phyloP scores from a whole-genome alignment of 2,113 vertebrate genomes.

The Anhinga rufa region DNA sequence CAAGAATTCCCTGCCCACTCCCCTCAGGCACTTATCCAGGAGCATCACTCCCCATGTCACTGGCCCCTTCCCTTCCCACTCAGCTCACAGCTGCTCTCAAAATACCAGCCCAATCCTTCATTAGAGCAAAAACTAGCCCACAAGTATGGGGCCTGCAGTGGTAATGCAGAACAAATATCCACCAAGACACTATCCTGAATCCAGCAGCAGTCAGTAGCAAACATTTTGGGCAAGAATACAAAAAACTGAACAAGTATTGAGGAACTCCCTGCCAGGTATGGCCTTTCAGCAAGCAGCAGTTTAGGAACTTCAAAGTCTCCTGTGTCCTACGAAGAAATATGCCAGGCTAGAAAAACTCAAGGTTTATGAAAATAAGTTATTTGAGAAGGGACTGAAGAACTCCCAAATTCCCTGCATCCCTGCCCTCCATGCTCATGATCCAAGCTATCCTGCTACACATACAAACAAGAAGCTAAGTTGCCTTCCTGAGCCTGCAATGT shows the following conservation, averaged over 20 bases:
- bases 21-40: not conserved
- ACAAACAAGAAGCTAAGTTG: not conserved
- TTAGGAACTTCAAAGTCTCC: not conserved
- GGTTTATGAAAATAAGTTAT: not conserved
- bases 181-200: not conserved
- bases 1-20: not conserved
- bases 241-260: not conserved
- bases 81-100: not conserved
- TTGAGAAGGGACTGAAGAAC: not conserved
- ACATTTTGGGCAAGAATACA: not conserved
- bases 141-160: not conserved
- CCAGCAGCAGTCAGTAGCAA: not conserved
- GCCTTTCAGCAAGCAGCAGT: not conserved
- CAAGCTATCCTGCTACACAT: not conserved
- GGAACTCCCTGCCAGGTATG: not conserved
- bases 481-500: not conserved
- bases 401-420: not conserved
- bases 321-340: not conserved
- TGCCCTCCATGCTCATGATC: not conserved
- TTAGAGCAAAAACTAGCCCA: not conserved
- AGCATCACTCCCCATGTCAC: not conserved
- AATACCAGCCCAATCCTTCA: not conserved
- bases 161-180: not conserved
- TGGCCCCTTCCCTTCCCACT: not conserved
- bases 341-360: not conserved